A percentile compares a stretch with the other conserved stretches of the same genome.
These are phyloP conservation scores for Callosobruchus maculatus DNA, from an alignment of 2,888 invertebrate genomes.

Conservation along the genomic window DNA sequence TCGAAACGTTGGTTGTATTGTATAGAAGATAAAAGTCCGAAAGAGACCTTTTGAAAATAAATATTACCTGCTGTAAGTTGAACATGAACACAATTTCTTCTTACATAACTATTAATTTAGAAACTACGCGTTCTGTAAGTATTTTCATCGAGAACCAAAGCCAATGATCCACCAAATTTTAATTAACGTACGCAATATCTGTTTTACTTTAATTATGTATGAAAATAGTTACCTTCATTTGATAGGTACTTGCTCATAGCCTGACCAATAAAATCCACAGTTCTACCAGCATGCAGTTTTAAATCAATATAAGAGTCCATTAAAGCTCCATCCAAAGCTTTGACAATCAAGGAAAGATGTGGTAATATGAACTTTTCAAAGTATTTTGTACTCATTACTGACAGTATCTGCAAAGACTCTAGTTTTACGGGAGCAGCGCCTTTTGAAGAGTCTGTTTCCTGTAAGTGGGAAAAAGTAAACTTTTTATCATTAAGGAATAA, in stretches of 20 bases:
- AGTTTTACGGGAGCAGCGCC: slow-evolving; percentile 64
- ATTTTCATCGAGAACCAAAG: too few species aligned
- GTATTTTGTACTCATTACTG: slow-evolving; percentile 60
- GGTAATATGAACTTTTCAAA: slow-evolving; percentile 55
- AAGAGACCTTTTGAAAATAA: too few species aligned
- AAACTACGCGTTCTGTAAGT: too few species aligned
- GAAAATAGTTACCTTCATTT: slow-evolving; percentile 42
- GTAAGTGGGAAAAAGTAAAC: not conserved
- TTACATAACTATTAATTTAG: too few species aligned
- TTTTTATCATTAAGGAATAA: too few species aligned
- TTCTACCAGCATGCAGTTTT: slow-evolving; percentile 66
- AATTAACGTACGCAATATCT: too few species aligned
- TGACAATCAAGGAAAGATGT: slow-evolving; percentile 59
- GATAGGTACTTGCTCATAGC: slow-evolving; percentile 52
- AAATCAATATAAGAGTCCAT: slow-evolving; percentile 63
- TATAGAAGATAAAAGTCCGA: too few species aligned
- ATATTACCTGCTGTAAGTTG: too few species aligned
- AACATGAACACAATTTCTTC: too few species aligned
- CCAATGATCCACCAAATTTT: too few species aligned
- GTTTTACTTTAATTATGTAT: not conserved
- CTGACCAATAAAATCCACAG: slow-evolving; percentile 66
- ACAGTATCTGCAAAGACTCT: slow-evolving; percentile 73
- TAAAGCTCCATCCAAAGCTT: slow-evolving; percentile 58
- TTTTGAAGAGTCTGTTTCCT: not conserved
- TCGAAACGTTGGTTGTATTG: too few species aligned